Evolutionary conservation across 2,113 vertebrate species (phyloP).

Genomic region (Jaculus jaculus): DNA sequence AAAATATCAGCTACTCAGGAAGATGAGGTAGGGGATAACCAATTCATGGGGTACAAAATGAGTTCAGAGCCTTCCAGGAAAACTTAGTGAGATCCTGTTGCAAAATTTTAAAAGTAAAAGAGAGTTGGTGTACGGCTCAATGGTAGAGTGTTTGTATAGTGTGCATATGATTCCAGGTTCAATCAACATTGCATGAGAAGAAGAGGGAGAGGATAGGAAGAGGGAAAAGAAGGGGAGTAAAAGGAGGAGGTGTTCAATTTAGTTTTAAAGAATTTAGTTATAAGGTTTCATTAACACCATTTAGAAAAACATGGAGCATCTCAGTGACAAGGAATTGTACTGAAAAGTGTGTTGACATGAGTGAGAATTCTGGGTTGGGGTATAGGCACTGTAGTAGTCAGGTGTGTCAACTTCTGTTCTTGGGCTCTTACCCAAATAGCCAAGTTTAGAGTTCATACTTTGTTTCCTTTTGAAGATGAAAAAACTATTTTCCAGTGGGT

Average conservation of each 20-base stretch:
- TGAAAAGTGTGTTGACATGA: not conserved
- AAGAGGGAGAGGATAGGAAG: no score
- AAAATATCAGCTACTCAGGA: not conserved
- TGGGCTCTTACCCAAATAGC: not conserved
- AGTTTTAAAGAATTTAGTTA: not conserved
- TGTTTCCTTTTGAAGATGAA: constrained; percentile 16
- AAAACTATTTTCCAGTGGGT: constrained; percentile 10
- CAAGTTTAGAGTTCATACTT: not conserved
- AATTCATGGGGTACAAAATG: not conserved
- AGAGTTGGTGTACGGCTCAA: not conserved
- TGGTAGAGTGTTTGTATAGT: not conserved
- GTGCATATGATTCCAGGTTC: not conserved
- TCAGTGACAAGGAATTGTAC: not conserved
- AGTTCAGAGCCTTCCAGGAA: not conserved
- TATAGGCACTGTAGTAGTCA: not conserved
- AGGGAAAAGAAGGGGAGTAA: not conserved
- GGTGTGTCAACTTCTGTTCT: not conserved
- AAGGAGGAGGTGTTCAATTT: not conserved
- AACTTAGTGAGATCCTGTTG: not conserved
- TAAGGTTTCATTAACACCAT: not conserved
- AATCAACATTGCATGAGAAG: not conserved
- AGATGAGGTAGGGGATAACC: not conserved
- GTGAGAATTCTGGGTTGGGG: not conserved
- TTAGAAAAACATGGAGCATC: not conserved
- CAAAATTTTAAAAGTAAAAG: not conserved